Evolutionary conservation across 2,797 vertebrate species (phyloP).

Genomic region (Labeo calbasu): DNA sequence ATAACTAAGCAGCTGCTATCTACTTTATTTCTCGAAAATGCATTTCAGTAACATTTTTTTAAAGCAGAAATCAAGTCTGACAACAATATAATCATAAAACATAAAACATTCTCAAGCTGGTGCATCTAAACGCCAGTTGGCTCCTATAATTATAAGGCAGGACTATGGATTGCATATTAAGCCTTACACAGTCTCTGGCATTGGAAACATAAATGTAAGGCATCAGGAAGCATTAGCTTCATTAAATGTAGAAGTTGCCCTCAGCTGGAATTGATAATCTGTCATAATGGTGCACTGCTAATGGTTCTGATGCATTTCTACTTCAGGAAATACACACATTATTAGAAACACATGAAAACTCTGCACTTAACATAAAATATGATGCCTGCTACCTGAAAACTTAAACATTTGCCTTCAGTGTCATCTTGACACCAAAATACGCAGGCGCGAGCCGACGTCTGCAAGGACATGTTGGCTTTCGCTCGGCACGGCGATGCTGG

Average conservation of each 20-base stretch:
- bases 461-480: constrained; percentile 47
- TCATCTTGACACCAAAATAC: constrained; percentile 45
- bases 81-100: background rate
- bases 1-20: background rate
- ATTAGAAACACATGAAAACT: constrained; percentile 17
- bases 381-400: constrained; percentile 39
- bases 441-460: constrained; percentile 2
- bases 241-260: constrained; percentile 29
- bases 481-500: constrained; percentile 30
- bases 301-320: constrained; percentile 23
- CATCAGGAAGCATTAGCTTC: constrained; percentile 5
- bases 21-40: background rate
- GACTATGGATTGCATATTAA: background rate
- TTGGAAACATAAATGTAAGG: background rate
- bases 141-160: background rate
- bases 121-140: background rate
- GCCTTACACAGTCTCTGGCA: background rate
- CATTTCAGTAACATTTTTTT: background rate
- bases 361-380: constrained; percentile 39
- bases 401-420: constrained; percentile 41
- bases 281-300: constrained; percentile 21
- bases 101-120: too few relatives aligned
- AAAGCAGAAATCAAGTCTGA: background rate
- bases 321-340: constrained; percentile 14
- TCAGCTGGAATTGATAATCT: constrained; percentile 26